phyloP scores from a whole-genome alignment of 2,797 vertebrate genomes.

The Sebastes iracundus region DNA sequence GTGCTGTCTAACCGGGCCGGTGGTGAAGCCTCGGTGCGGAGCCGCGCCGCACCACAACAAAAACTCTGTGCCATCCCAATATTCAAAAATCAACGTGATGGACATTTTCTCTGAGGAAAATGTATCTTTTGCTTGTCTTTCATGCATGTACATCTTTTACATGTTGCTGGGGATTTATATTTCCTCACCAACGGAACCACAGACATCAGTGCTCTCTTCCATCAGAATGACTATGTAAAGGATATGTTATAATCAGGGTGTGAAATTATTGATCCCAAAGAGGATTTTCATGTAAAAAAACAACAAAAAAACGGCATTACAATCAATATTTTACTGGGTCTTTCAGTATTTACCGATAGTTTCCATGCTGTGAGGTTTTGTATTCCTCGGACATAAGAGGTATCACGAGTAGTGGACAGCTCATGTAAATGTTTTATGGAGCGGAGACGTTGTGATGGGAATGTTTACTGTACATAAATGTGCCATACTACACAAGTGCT shows the following conservation, averaged over 20 bases:
- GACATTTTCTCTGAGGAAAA: slow-evolving; percentile 64
- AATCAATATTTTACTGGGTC: slow-evolving; percentile 54
- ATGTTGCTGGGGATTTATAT: slow-evolving; percentile 25
- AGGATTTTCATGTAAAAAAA: slow-evolving; percentile 59
- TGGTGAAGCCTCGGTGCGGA: slow-evolving; percentile 22
- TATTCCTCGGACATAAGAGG: slow-evolving; percentile 52
- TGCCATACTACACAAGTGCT: slow-evolving; percentile 56
- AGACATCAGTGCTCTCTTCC: slow-evolving; percentile 21
- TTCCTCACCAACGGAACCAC: slow-evolving; percentile 24
- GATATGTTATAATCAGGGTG: slow-evolving; percentile 21
- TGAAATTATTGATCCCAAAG: slow-evolving; percentile 42
- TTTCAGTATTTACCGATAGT: slow-evolving; percentile 55
- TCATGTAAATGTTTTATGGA: slow-evolving; percentile 42
- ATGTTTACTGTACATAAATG: slow-evolving; percentile 76
- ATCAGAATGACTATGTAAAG: slow-evolving; percentile 31
- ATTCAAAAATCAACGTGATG: slow-evolving; percentile 34
- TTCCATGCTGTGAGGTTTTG: slow-evolving; percentile 64
- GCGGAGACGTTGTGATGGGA: slow-evolving; percentile 16
- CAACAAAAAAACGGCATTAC: slow-evolving; percentile 5
- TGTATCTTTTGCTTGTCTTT: slow-evolving; percentile 74
- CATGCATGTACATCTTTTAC: slow-evolving; percentile 79
- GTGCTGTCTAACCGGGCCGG: slow-evolving; percentile 26
- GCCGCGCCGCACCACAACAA: slow-evolving; percentile 10
- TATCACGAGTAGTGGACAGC: slow-evolving; percentile 52
- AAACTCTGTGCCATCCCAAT: slow-evolving; percentile 39